These are phyloP conservation scores for Hirtodrosophila alboralis DNA, from an alignment of 2,888 invertebrate species.

Conservation along the genomic window DNA sequence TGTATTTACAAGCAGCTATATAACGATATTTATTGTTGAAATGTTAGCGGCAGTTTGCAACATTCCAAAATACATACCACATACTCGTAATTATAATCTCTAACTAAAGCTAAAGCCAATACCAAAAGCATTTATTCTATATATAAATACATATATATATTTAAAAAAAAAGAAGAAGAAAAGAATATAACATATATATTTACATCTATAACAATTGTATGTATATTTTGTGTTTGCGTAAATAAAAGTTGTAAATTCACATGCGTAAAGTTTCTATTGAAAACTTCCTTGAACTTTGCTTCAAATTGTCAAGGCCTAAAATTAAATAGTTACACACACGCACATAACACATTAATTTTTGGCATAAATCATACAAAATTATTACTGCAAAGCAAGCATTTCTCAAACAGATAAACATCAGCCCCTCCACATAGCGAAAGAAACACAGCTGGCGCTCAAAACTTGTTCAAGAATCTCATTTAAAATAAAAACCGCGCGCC, in stretches of 20 bases:
- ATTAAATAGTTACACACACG: slow-evolving; percentile 34
- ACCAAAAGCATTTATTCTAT: slow-evolving; percentile 75
- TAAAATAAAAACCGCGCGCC: neutral
- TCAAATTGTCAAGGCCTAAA: slow-evolving; percentile 43
- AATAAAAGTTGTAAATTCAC: slow-evolving; percentile 38
- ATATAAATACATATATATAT: slow-evolving; percentile 39
- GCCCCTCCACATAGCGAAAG: slow-evolving; percentile 29
- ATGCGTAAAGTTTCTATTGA: neutral
- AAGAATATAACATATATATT: slow-evolving; percentile 27
- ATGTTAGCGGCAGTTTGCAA: slow-evolving; percentile 9
- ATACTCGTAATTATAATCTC: slow-evolving; percentile 47
- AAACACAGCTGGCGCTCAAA: slow-evolving; percentile 12
- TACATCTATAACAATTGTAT: slow-evolving; percentile 23
- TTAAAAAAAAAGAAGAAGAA: slow-evolving; percentile 4
- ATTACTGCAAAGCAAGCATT: slow-evolving; percentile 64
- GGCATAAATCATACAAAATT: slow-evolving; percentile 68
- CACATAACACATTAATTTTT: slow-evolving; percentile 62
- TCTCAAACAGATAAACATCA: slow-evolving; percentile 45
- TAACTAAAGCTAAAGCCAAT: slow-evolving; percentile 61
- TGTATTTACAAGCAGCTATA: slow-evolving; percentile 9
- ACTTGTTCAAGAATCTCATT: slow-evolving; percentile 26
- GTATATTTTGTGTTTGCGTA: slow-evolving; percentile 40
- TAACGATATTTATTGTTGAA: slow-evolving; percentile 37
- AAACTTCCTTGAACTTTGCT: slow-evolving; percentile 42
- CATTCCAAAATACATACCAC: slow-evolving; percentile 18